These are phyloP conservation scores for Cynodonichthys magdalenae DNA, from an alignment of 2,797 vertebrate species.

Conservation along the genomic window DNA sequence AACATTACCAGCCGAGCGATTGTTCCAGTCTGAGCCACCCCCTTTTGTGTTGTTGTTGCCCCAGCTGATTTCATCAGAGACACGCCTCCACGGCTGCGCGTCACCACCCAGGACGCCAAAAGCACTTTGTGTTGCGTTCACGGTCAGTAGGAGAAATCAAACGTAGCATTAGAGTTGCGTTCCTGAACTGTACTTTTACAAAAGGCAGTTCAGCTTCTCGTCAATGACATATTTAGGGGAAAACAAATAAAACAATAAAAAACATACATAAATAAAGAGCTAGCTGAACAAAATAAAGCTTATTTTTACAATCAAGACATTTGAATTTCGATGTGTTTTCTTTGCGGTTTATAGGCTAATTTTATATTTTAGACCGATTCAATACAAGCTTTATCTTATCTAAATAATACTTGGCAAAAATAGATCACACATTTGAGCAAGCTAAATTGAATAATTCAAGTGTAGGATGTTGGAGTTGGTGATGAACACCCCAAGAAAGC, in stretches of 20 bases:
- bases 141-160: rapidly evolving
- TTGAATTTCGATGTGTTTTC: background rate
- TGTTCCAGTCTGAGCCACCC: conserved; percentile 38
- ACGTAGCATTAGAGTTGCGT: rapidly evolving
- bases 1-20: conserved; percentile 33
- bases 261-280: too few relatives aligned
- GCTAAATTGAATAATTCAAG: background rate
- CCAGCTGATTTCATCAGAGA: conserved; percentile 76
- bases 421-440: background rate
- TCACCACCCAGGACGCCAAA: conserved; percentile 55
- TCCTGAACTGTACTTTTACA: background rate
- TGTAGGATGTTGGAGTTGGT: background rate
- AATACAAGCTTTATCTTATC: background rate
- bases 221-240: background rate
- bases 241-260: background rate
- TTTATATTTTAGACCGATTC: background rate
- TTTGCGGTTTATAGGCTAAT: background rate
- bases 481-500: conserved; percentile 16
- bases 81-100: conserved; percentile 73
- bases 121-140: conserved; percentile 58
- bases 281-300: background rate
- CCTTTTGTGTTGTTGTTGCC: conserved; percentile 80
- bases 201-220: rapidly evolving
- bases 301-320: too few relatives aligned
- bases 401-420: background rate